Base-by-base conservation (phyloP, 2,113 vertebrate genomes). In the Protobothrops flavoviridis region DNA sequence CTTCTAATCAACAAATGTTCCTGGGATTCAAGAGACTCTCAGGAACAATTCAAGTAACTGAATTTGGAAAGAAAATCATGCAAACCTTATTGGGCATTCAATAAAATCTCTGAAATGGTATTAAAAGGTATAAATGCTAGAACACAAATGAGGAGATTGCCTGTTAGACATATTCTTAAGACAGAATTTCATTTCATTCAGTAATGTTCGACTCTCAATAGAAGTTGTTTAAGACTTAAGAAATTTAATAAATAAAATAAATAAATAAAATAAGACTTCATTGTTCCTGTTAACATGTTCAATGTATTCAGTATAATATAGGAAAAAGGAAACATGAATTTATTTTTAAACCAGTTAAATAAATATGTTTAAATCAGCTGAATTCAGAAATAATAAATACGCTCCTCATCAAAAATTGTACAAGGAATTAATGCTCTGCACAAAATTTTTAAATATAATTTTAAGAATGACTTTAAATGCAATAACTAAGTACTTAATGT, bases 381-480 rank as follows among this genome's bases (percentile, higher is more conserved):
- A 87, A 92, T 87, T 92, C 55, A 61, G 85, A 57, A 29, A 45
- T 87, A 92, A 92, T 87, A 61, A 61, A 61, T 61, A 21, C 53
- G 48, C 50, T 64, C 23, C 50, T 56, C 39, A 39, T 88, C 56
- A 26, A 88, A 74, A 91, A 81, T 57, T 91, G 10, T 17, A 52
- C 11, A 33, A 45, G 55, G 87, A 91, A 85, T n/a, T 24, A 69
- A 89, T 61, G n/a, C 61, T 53, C 50, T 74, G 56, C 39, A 43
- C 3, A 39, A 45, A 26, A 5, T 52, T 45, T 48, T 20, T 33
- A 29, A n/a, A 56, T 12, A 50, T 69, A 74, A 33, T 24, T 20
- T 29, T 21, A 81, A 85, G 29, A 17, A 5, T 29, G 59, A 85
- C 85, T 88, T 11, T 69, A 85, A 85, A 86, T 61, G 6, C 48